phyloP scores from a whole-genome alignment of 1,140 invertebrate species.

The Drosophila micromelanica region DNA sequence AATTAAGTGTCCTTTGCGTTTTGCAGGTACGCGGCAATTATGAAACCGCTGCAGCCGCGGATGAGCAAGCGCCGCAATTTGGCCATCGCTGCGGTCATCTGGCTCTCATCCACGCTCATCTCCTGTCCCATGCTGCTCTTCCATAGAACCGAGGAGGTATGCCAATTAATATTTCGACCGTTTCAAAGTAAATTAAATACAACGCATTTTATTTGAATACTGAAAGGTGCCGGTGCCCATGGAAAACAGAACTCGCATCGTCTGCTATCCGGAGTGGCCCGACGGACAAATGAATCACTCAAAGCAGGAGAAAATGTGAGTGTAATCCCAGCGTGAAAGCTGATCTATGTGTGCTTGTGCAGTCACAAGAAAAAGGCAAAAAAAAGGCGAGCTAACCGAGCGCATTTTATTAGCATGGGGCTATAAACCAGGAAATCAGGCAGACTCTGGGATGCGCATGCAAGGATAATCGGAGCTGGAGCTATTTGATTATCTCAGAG shows the following conservation, averaged over 20 bases:
- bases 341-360: constrained; percentile 11
- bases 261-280: constrained; percentile 93
- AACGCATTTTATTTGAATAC: constrained; percentile 11
- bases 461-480: constrained; percentile 9
- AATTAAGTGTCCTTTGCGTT: constrained; percentile 12
- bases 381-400: not conserved
- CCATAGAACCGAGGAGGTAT: constrained; percentile 88
- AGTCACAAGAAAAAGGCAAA: too few relatives aligned
- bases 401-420: constrained; percentile 21
- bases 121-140: constrained; percentile 94
- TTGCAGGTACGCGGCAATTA: constrained; percentile 95
- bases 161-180: not conserved
- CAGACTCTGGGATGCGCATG: constrained; percentile 31
- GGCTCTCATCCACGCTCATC: constrained; percentile 89
- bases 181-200: not conserved
- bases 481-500: constrained; percentile 31
- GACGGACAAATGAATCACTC: constrained; percentile 90
- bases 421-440: constrained; percentile 57
- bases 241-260: constrained; percentile 86
- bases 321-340: constrained; percentile 47
- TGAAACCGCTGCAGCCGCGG: constrained; percentile 93
- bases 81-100: constrained; percentile 92
- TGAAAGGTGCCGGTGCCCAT: constrained; percentile 79
- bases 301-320: constrained; percentile 92
- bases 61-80: constrained; percentile 93